Conservation (phyloP, 2,888 invertebrate species). For the Epistrophella euchroma region DNA sequence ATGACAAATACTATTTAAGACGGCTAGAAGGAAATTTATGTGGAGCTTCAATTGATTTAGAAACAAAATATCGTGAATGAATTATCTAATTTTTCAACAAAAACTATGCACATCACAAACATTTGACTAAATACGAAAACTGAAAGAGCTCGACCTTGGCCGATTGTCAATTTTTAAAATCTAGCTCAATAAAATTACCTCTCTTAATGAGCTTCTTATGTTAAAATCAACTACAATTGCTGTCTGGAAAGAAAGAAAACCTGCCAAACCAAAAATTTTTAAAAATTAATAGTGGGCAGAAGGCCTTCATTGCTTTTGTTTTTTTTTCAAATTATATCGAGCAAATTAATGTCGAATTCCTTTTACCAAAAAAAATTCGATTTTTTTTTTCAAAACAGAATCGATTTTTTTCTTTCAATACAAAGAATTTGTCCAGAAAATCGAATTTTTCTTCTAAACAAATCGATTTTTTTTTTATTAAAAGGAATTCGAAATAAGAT, state of each 20-base stretch:
- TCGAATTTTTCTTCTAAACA: too few relatives aligned
- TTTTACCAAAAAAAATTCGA: too few relatives aligned
- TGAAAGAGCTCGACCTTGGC: not conserved
- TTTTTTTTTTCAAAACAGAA: too few relatives aligned
- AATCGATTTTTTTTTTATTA: too few relatives aligned
- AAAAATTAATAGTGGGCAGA: not conserved
- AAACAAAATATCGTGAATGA: not conserved
- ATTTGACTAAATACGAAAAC: conserved; percentile 2
- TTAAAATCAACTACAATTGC: conserved; percentile 18
- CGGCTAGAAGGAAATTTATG: not conserved
- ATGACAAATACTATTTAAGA: too few relatives aligned
- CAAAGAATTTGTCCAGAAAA: too few relatives aligned
- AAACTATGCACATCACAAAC: not conserved
- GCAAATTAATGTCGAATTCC: too few relatives aligned
- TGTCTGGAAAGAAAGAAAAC: conserved; percentile 5
- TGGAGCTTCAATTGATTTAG: not conserved
- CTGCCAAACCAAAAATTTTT: not conserved
- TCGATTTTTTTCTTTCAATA: too few relatives aligned
- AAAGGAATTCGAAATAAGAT: too few relatives aligned
- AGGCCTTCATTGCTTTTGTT: not conserved
- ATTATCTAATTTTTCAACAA: not conserved
- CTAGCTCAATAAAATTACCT: conserved; percentile 3
- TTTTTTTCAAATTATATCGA: conserved; percentile 12
- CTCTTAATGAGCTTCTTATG: not conserved
- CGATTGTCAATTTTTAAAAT: not conserved